These are phyloP conservation scores for Entelurus aequoreus DNA, from an alignment of 2,113 vertebrate species.

Conservation along the genomic window DNA sequence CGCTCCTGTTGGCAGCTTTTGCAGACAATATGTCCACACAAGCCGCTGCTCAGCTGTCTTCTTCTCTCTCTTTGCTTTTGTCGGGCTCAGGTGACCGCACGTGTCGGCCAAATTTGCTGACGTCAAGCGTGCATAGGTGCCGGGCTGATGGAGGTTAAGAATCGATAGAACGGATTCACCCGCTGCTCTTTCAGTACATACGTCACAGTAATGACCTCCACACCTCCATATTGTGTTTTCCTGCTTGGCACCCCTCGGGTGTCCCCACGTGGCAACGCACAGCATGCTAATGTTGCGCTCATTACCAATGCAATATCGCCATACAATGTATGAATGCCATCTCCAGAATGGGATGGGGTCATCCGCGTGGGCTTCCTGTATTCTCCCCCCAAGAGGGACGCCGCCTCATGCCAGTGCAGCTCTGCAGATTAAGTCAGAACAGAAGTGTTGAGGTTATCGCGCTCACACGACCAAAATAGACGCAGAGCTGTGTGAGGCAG, in stretches of 20 bases:
- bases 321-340: neutral
- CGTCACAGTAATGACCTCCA: slow-evolving; percentile 22
- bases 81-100: neutral
- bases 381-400: slow-evolving; percentile 24
- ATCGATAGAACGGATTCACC: too few relatives aligned
- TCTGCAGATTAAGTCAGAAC: slow-evolving; percentile 66
- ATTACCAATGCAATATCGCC: neutral
- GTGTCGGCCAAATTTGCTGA: too few relatives aligned
- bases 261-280: neutral
- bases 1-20: slow-evolving; percentile 19
- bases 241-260: neutral
- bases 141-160: neutral
- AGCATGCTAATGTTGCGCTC: neutral
- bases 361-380: slow-evolving; percentile 14
- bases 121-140: too few relatives aligned
- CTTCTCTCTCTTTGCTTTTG: slow-evolving; percentile 6
- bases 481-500: slow-evolving; percentile 55
- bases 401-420: slow-evolving; percentile 32
- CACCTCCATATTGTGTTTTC: neutral
- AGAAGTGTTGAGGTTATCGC: slow-evolving; percentile 73
- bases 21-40: slow-evolving; percentile 26
- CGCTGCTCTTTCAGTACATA: neutral
- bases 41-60: neutral
- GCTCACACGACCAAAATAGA: slow-evolving; percentile 73
- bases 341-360: slow-evolving; percentile 17